These are phyloP conservation scores for Ganaspis brasiliensis DNA, from an alignment of 2,888 invertebrate species.

Conservation along the genomic window DNA sequence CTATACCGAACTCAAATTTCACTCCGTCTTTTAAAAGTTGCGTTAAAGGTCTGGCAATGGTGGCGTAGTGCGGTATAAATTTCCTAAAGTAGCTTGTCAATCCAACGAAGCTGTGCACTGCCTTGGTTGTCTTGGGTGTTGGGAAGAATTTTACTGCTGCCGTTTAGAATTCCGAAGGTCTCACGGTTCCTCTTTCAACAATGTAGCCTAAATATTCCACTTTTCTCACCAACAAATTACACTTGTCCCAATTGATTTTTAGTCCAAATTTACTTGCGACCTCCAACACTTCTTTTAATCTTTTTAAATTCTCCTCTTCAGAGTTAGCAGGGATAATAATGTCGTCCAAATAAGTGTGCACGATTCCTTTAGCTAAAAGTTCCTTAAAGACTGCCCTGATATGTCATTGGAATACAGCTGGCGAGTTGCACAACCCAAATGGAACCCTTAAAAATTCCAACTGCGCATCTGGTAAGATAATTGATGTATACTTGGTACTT, in stretches of 20 bases:
- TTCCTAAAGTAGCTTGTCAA: no score
- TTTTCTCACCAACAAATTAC: slow-evolving; percentile 53
- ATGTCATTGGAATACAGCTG: slow-evolving; percentile 15
- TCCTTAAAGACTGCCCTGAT: slow-evolving; percentile 31
- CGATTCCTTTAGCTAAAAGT: slow-evolving; percentile 49
- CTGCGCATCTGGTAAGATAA: slow-evolving; percentile 6
- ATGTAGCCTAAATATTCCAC: no score
- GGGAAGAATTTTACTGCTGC: slow-evolving; percentile 54
- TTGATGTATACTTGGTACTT: slow-evolving; percentile 15
- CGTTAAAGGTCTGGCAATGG: no score
- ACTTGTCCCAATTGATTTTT: slow-evolving; percentile 61
- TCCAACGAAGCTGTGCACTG: no score
- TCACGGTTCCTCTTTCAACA: slow-evolving; percentile 42
- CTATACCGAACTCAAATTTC: no score
- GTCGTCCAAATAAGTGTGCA: slow-evolving; percentile 60
- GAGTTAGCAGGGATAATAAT: slow-evolving; percentile 59
- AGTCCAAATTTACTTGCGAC: no score
- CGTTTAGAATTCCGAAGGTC: slow-evolving; percentile 58
- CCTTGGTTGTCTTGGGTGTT: not conserved
- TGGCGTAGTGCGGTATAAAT: no score
- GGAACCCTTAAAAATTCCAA: slow-evolving; percentile 17
- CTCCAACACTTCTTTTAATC: slow-evolving; percentile 55
- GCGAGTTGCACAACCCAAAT: slow-evolving; percentile 6
- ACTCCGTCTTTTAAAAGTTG: no score
- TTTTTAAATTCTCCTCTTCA: slow-evolving; percentile 47